These are phyloP conservation scores for Drosophila setosimentum DNA, from an alignment of 2,888 invertebrate species.

Conservation along the genomic window DNA sequence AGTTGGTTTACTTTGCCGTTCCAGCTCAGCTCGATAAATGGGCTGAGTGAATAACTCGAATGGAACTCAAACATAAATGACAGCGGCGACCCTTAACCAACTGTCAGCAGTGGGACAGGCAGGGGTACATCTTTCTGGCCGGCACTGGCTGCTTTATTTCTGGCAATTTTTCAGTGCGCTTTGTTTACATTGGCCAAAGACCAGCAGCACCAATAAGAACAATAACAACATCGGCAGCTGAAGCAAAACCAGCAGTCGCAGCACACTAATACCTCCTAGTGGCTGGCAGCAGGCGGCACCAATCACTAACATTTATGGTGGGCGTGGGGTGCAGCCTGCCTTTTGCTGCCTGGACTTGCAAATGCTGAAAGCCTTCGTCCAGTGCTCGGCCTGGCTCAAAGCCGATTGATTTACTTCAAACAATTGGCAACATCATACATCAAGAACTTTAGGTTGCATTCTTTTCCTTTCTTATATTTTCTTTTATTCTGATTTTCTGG, in stretches of 20 bases:
- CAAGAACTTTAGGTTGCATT: slow-evolving; percentile 66
- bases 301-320: slow-evolving; percentile 49
- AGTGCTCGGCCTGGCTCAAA: slow-evolving; percentile 21
- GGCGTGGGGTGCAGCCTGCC: slow-evolving; percentile 39
- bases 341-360: slow-evolving; percentile 60
- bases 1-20: slow-evolving; percentile 23
- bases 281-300: slow-evolving; percentile 35
- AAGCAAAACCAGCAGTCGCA: slow-evolving; percentile 13
- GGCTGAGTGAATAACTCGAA: slow-evolving; percentile 72
- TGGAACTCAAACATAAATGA: slow-evolving; percentile 68
- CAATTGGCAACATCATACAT: slow-evolving; percentile 82
- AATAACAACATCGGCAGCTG: slow-evolving; percentile 4
- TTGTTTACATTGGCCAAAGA: slow-evolving; percentile 61
- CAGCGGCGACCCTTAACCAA: slow-evolving; percentile 34
- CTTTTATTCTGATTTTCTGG: slow-evolving; percentile 34
- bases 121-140: slow-evolving; percentile 30
- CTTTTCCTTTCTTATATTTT: slow-evolving; percentile 17
- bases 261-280: slow-evolving; percentile 35
- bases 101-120: slow-evolving; percentile 53
- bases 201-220: slow-evolving; percentile 24
- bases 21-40: slow-evolving; percentile 31
- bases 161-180: slow-evolving; percentile 73
- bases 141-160: slow-evolving; percentile 52
- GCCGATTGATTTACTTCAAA: slow-evolving; percentile 78
- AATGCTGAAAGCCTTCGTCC: slow-evolving; percentile 39